A percentile compares a stretch with the other conserved stretches of the same genome.
phyloP scores from a whole-genome alignment of 2,113 vertebrate genomes.

The Malurus melanocephalus region DNA sequence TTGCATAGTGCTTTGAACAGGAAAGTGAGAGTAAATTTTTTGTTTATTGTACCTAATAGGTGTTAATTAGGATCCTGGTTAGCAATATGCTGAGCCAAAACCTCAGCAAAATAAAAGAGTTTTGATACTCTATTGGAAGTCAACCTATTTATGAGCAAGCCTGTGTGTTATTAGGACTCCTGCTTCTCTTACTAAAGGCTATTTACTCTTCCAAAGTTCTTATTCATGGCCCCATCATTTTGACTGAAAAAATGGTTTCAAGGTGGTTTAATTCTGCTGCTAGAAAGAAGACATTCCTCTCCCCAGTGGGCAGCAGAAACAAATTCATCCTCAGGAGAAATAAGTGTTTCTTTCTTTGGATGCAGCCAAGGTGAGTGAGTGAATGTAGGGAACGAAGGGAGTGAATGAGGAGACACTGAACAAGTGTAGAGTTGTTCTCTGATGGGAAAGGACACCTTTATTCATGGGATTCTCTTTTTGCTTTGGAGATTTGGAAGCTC shows the following conservation, averaged over 20 bases:
- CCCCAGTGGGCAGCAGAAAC: neutral
- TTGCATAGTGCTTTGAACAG: neutral
- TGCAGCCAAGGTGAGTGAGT: neutral
- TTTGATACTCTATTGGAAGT: neutral
- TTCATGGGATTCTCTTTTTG: neutral
- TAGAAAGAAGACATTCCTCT: neutral
- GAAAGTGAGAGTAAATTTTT: neutral
- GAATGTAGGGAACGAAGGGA: neutral
- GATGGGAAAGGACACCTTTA: neutral
- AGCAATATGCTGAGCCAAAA: neutral
- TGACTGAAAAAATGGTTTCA: constrained; percentile 4
- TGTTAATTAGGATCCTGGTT: constrained; percentile 13
- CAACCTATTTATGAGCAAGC: neutral
- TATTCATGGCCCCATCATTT: neutral
- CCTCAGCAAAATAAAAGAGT: neutral
- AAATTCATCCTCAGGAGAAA: neutral
- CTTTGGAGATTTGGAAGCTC: neutral
- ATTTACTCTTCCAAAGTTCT: neutral
- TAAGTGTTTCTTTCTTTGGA: neutral
- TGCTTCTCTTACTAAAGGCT: neutral
- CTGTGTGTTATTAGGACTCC: neutral
- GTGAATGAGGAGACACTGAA: neutral
- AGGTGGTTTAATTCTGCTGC: neutral
- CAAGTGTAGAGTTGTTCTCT: neutral
- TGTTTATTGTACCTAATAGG: neutral